Percentiles rank a stretch among this genome's conserved stretches.
Evolutionary conservation across 2,888 invertebrate species (phyloP).

Genomic region (Drosophila ezoana): DNA sequence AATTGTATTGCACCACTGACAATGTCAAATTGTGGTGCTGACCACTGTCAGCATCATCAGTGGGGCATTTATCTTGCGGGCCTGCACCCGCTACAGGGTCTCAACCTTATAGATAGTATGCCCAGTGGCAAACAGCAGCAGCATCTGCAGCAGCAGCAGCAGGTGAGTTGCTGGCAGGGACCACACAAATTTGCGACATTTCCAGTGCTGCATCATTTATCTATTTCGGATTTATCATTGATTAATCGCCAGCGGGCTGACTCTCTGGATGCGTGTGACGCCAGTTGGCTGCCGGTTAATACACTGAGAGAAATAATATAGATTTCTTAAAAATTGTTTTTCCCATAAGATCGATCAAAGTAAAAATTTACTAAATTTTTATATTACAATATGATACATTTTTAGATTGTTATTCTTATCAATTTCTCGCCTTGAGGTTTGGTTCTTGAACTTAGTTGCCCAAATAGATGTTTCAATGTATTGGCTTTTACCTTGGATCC

Average conservation of each 20-base stretch:
- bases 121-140: constrained; percentile 14
- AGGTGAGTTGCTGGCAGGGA: constrained; percentile 68
- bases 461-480: no score
- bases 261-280: constrained; percentile 56
- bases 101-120: constrained; percentile 12
- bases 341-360: no score
- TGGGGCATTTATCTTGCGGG: constrained; percentile 73
- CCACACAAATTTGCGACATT: constrained; percentile 76
- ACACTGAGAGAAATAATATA: constrained; percentile 24
- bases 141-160: constrained; percentile 39
- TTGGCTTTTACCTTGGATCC: no score
- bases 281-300: constrained; percentile 43
- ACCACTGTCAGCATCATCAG: constrained; percentile 78
- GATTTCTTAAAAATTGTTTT: no score
- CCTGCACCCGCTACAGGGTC: constrained; percentile 62
- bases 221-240: constrained; percentile 82
- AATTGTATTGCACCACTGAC: constrained; percentile 58
- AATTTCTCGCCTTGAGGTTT: no score
- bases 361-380: no score
- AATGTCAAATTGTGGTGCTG: constrained; percentile 66
- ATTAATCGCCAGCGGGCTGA: constrained; percentile 74
- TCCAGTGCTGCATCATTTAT: constrained; percentile 72
- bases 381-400: no score
- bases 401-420: no score
- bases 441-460: no score